Evolutionary conservation across 2,113 vertebrate genomes (phyloP).

Genomic region (Pithys albifrons): DNA sequence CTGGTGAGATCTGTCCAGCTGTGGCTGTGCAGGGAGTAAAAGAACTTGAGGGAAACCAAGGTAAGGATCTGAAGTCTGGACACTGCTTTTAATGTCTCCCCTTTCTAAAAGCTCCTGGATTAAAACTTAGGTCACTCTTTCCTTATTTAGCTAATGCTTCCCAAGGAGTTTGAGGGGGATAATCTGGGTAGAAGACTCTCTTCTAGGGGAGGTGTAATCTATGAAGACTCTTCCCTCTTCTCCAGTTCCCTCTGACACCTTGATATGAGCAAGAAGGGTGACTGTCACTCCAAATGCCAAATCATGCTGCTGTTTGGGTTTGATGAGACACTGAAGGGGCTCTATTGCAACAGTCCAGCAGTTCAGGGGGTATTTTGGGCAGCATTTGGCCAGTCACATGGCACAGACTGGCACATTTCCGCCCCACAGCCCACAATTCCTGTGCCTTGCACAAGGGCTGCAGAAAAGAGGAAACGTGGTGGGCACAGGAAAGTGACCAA

Average conservation of each 20-base stretch:
- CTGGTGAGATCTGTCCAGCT: neutral
- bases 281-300: neutral
- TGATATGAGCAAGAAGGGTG: neutral
- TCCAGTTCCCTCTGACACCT: neutral
- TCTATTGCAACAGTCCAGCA: neutral
- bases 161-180: too few species aligned
- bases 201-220: neutral
- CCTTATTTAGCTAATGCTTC: neutral
- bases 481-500: neutral
- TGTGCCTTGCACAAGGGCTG: neutral
- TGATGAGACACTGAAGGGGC: neutral
- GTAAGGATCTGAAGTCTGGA: neutral
- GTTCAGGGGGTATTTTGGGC: neutral
- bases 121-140: neutral
- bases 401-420: neutral
- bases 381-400: neutral
- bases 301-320: neutral
- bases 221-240: neutral
- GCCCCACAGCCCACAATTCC: fast-evolving
- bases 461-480: neutral
- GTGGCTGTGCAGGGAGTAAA: neutral
- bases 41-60: neutral
- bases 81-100: neutral
- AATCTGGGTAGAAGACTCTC: neutral
- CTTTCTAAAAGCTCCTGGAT: neutral